Conservation (phyloP, 1,140 invertebrate species). For the Euwallacea similis region DNA sequence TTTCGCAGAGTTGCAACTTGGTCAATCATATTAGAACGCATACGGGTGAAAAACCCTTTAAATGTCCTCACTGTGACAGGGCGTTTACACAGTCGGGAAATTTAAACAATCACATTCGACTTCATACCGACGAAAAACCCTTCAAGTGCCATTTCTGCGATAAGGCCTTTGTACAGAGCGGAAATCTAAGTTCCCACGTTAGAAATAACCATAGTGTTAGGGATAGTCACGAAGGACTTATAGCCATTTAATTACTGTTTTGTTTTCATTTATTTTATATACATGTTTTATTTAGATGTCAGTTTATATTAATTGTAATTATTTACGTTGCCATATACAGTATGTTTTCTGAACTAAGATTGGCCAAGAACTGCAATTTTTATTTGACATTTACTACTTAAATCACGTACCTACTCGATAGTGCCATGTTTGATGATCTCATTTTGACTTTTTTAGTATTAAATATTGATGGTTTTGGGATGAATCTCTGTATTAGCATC, state of each 20-base stretch:
- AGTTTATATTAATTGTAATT: neutral
- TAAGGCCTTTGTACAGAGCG: slow-evolving; percentile 56
- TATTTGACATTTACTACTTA: too few species aligned
- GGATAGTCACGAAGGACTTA: too few species aligned
- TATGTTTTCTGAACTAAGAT: neutral
- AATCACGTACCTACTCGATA: too few species aligned
- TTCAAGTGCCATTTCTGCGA: slow-evolving; percentile 53
- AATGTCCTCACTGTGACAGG: slow-evolving; percentile 51
- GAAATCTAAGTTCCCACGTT: slow-evolving; percentile 58
- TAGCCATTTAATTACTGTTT: too few species aligned
- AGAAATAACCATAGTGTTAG: slow-evolving; percentile 43
- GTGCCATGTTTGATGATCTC: too few species aligned
- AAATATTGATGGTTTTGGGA: too few species aligned
- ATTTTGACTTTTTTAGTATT: too few species aligned
- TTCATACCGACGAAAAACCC: slow-evolving; percentile 61
- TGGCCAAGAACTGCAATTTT: too few species aligned
- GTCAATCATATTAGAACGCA: slow-evolving; percentile 63
- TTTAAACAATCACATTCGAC: slow-evolving; percentile 58
- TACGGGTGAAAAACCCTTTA: slow-evolving; percentile 49
- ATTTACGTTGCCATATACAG: neutral
- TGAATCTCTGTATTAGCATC: too few species aligned
- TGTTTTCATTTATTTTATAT: neutral
- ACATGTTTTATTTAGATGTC: neutral
- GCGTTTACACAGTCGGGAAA: slow-evolving; percentile 58
- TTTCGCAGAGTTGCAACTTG: slow-evolving; percentile 61